Percentiles rank a stretch among this genome's conserved stretches.
phyloP scores from a whole-genome alignment of 2,888 invertebrate species.

The Hedya salicella region DNA sequence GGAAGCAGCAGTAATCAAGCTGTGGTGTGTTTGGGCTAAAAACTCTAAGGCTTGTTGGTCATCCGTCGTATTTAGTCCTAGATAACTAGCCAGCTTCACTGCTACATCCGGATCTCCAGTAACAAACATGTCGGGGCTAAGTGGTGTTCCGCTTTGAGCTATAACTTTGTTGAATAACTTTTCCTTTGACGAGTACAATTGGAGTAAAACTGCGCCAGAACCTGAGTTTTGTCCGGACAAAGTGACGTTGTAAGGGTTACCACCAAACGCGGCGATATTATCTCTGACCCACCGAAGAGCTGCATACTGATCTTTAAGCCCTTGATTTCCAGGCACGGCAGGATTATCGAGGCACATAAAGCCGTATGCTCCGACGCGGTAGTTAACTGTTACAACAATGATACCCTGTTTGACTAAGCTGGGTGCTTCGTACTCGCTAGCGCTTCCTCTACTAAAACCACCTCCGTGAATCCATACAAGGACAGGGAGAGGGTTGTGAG shows the following conservation, averaged over 20 bases:
- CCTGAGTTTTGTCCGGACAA: constrained; percentile 75
- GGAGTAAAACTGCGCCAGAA: constrained; percentile 68
- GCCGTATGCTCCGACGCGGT: constrained; percentile 76
- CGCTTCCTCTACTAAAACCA: constrained; percentile 63
- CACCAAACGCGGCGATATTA: constrained; percentile 75
- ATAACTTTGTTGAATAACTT: constrained; percentile 75
- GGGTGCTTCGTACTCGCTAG: constrained; percentile 60
- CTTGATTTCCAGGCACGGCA: constrained; percentile 73
- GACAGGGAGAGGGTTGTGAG: constrained; percentile 70
- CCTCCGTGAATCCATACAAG: constrained; percentile 79
- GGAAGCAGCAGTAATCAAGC: constrained; percentile 67
- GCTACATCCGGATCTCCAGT: constrained; percentile 66
- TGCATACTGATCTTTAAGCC: constrained; percentile 73
- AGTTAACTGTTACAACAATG: constrained; percentile 74
- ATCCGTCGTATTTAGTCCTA: constrained; percentile 67
- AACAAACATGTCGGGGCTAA: constrained; percentile 68
- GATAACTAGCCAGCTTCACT: constrained; percentile 65
- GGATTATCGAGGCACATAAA: constrained; percentile 76
- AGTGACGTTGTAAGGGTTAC: constrained; percentile 76
- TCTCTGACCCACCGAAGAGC: constrained; percentile 73
- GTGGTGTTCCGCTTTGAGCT: constrained; percentile 74
- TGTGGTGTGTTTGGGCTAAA: constrained; percentile 59
- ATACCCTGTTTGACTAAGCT: constrained; percentile 70
- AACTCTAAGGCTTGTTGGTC: constrained; percentile 68
- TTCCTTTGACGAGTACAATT: constrained; percentile 70